Evolutionary conservation across 2,888 invertebrate species (phyloP), one percentile per base, ranked within the genome.

Genomic region (Caenorhabditis sp.): DNA sequence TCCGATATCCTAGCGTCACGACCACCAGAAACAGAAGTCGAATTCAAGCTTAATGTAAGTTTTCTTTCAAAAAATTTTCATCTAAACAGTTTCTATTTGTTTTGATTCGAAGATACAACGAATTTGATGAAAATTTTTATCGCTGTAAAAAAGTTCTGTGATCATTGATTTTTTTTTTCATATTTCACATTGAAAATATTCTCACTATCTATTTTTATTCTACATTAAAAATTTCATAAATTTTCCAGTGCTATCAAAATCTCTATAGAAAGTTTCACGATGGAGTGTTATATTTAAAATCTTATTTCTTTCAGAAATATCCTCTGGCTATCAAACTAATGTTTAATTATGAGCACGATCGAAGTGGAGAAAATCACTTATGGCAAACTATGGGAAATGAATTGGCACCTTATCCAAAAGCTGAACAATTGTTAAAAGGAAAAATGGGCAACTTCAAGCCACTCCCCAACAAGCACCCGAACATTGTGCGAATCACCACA

Each of bases 261-360:
- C n/a, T n/a, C n/a, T n/a, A n/a, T n/a, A n/a, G n/a, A n/a, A n/a
- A n/a, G n/a, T n/a, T n/a, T n/a, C n/a, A n/a, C n/a, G n/a, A n/a
- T n/a, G n/a, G n/a, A n/a, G n/a, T n/a, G n/a, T n/a, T n/a, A 31
- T 7, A 7, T 31, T 31, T 4, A 31, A 31, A 31, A 31, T 31
- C n/a, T 23, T 3, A 21, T 38, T 31, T 25, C 61, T 59, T 71
- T 56, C 54, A 84, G 80, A 71, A 67, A 21, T 86, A 82, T 71
- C 87, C 89, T 17, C 82, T 94, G 76, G 94, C 94, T 7, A 89
- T 95, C 21, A 95, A 95, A 90, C 93, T 95, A 92, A 93, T 95
- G 93, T 95, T 94, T 85, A 95, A 95, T 88, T 95, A 94, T 87
- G 93, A 93, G 81, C 92, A 93, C 3, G 78, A 77, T 10, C 53